Percentiles rank a stretch among this genome's conserved stretches.
phyloP scores from a whole-genome alignment of 2,797 vertebrate species.

The Ficedula albicollis region DNA sequence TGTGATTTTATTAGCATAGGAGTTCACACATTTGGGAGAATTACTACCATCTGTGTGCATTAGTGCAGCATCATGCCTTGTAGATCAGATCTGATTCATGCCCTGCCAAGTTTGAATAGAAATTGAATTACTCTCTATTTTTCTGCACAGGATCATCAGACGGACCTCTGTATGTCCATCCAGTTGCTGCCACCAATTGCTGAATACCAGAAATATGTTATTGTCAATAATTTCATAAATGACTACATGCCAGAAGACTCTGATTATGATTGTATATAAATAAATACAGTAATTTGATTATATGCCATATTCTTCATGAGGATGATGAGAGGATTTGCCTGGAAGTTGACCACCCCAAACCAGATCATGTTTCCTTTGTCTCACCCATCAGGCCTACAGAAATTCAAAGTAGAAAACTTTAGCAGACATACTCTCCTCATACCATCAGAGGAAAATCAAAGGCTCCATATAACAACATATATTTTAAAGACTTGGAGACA shows the following conservation, averaged over 20 bases:
- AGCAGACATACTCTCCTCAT: neutral
- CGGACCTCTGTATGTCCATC: neutral
- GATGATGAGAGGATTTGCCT: neutral
- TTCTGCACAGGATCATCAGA: neutral
- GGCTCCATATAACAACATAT: neutral
- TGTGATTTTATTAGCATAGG: constrained; percentile 5
- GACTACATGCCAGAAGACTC: neutral
- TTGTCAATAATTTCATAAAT: neutral
- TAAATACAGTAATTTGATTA: neutral
- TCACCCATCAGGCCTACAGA: neutral
- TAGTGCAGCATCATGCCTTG: neutral
- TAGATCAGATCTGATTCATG: neutral
- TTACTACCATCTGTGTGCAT: constrained; percentile 13
- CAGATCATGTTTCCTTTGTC: neutral
- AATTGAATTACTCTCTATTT: neutral
- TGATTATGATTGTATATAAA: neutral
- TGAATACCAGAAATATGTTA: neutral
- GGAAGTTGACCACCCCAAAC: neutral
- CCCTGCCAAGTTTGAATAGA: neutral
- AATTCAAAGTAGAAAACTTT: neutral
- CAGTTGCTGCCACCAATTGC: neutral
- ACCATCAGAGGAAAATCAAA: neutral
- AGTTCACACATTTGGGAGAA: constrained; percentile 11
- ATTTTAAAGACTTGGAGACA: neutral
- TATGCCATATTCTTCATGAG: neutral